These are phyloP conservation scores for Azorinus chamasolen DNA, from an alignment of 2,888 invertebrate genomes.

Conservation along the genomic window DNA sequence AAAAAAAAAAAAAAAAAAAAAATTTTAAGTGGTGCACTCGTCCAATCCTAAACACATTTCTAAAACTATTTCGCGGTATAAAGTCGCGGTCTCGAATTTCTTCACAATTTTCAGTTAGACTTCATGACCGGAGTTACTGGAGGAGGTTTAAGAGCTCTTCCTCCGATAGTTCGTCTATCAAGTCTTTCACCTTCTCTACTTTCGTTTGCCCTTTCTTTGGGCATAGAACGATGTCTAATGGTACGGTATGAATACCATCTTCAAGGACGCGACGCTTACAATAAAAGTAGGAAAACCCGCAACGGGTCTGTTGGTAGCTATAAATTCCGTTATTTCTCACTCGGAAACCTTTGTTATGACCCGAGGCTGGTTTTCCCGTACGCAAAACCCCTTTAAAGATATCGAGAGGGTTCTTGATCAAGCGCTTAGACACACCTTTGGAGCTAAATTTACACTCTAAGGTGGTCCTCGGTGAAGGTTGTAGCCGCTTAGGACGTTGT, in stretches of 20 bases:
- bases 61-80: too few species aligned
- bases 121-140: conserved; percentile 5
- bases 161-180: conserved; percentile 22
- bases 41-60: too few species aligned
- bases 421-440: conserved; percentile 29
- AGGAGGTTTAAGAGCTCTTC: conserved; percentile 3
- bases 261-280: conserved; percentile 39
- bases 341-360: too few species aligned
- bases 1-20: too few species aligned
- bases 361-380: too few species aligned
- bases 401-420: conserved; percentile 24
- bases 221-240: conserved; percentile 30
- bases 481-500: conserved; percentile 5
- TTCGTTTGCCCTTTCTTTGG: conserved; percentile 13
- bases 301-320: too few species aligned
- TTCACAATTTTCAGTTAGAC: too few species aligned
- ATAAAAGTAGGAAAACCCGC: too few species aligned
- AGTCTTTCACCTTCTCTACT: neutral
- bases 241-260: conserved; percentile 32
- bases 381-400: too few species aligned
- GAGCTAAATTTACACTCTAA: conserved; percentile 43
- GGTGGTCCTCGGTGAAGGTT: neutral
- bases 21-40: too few species aligned
- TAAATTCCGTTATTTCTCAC: too few species aligned
- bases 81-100: too few species aligned